phyloP scores from a whole-genome alignment of 2,888 invertebrate genomes.

The Amblyteles armatorius region DNA sequence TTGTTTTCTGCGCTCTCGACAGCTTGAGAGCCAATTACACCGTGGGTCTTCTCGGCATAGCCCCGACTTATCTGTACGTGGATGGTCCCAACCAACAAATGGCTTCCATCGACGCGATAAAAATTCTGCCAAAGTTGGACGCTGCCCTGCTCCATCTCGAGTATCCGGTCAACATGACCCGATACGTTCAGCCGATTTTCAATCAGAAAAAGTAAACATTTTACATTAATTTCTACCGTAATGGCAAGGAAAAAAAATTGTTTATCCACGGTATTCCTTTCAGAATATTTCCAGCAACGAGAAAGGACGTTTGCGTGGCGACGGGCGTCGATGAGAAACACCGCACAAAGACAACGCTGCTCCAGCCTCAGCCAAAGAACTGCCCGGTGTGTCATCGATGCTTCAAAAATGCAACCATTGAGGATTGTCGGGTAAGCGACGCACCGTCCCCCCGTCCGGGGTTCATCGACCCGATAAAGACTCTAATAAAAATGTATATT shows the following conservation, averaged over 20 bases:
- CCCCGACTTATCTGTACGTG: slow-evolving; percentile 86
- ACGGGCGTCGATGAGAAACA: slow-evolving; percentile 86
- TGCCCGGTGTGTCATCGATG: slow-evolving; percentile 87
- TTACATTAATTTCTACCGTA: slow-evolving; percentile 71
- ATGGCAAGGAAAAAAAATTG: neutral
- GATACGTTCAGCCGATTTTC: slow-evolving; percentile 89
- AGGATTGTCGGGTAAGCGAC: slow-evolving; percentile 82
- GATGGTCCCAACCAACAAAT: slow-evolving; percentile 90
- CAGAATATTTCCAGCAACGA: slow-evolving; percentile 79
- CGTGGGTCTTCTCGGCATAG: slow-evolving; percentile 89
- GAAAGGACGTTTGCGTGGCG: slow-evolving; percentile 87
- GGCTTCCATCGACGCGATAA: slow-evolving; percentile 87
- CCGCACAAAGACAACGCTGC: slow-evolving; percentile 85
- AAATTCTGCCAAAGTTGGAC: slow-evolving; percentile 87
- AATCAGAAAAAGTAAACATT: slow-evolving; percentile 85
- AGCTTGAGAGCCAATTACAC: slow-evolving; percentile 87
- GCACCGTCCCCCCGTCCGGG: neutral
- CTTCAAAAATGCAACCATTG: slow-evolving; percentile 83
- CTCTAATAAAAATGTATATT: slow-evolving; percentile 22
- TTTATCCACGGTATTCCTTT: slow-evolving; percentile 29
- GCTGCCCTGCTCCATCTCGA: slow-evolving; percentile 88
- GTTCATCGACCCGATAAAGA: slow-evolving; percentile 9
- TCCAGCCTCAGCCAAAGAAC: slow-evolving; percentile 85
- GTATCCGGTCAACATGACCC: slow-evolving; percentile 86
- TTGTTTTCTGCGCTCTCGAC: slow-evolving; percentile 68